Base-by-base conservation (phyloP, 2,113 vertebrate genomes). In the Capricornis sumatraensis region DNA sequence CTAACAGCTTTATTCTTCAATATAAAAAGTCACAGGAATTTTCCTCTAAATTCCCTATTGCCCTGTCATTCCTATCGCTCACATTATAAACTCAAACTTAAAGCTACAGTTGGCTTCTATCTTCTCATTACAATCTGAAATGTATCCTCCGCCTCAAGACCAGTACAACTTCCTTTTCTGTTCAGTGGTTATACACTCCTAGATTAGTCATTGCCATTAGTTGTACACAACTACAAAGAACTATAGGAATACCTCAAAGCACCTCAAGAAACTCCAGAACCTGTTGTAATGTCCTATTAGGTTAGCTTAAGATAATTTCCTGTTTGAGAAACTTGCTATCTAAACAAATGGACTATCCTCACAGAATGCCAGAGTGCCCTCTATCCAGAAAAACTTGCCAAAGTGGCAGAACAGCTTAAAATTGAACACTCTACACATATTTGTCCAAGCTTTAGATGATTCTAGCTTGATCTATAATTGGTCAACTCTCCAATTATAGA, bases 21-120 rank as follows among this genome's bases (percentile, higher is more conserved):
- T 58, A 91, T 89, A 91, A 95, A 97, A 94, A 92, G 71, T 71
- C 30, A 78, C 23, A 97, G 62, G 13, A 71, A 60, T 36, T 86
- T 79, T 1, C 36, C 19, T 11, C n/a, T 40, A 45, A 79, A 60
- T 90, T 74, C n/a, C 23, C 11, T 71, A 84, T 47, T 47, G 91
- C 8, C 50, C 12, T 50, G 6, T 47, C 50, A 58, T 92, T 95
- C 23, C 10, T 15, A 90, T 45, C 10, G 13, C 17, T 89, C 25
- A 89, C 11, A 83, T 52, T 53, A 58, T 2, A 88, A 93, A 81
- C 19, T 50, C 57, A 92, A 25, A 83, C 27, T 92, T 86, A 94
- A 92, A 92, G 6, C 19, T 50, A 47, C 0, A 85, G 19, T 89
- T 82, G 43, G 5, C 78, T 30, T 83, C 45, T 52, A 3, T 57